These are phyloP conservation scores for Xanthostigma xanthostigma DNA, from an alignment of 2,888 invertebrate genomes.

Conservation along the genomic window DNA sequence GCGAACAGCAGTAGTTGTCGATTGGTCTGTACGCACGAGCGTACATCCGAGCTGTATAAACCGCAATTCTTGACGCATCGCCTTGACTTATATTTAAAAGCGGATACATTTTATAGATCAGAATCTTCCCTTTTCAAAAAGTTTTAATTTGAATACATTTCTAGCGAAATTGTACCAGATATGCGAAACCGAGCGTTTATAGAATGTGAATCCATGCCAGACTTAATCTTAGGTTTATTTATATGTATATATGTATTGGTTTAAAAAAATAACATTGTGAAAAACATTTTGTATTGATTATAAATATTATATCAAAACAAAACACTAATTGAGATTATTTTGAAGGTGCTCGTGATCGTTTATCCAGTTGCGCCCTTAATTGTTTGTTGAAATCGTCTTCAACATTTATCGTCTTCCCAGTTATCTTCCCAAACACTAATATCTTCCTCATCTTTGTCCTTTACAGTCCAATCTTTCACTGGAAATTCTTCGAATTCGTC, in stretches of 20 bases:
- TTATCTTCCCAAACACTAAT: constrained; percentile 99
- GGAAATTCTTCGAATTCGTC: constrained; percentile 99
- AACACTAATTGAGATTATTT: neutral
- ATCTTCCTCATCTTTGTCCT: constrained; percentile 83
- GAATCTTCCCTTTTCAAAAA: too few species aligned
- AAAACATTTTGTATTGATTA: neutral
- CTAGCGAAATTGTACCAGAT: too few species aligned
- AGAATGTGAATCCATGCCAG: too few species aligned
- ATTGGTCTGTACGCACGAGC: too few species aligned
- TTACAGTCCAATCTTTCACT: constrained; percentile 81
- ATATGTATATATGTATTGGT: neutral
- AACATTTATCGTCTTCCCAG: constrained; percentile 98
- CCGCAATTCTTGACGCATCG: too few species aligned
- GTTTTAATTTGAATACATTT: too few species aligned
- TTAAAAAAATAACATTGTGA: neutral
- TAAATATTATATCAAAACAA: neutral
- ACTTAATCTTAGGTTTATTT: constrained; percentile 2
- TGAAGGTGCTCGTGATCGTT: constrained; percentile 33
- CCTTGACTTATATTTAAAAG: too few species aligned
- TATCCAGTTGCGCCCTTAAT: constrained; percentile 55
- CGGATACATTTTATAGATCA: too few species aligned
- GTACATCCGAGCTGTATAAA: too few species aligned
- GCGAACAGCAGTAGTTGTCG: too few species aligned
- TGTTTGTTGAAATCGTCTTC: constrained; percentile 98
- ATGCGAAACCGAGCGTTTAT: too few species aligned